Conservation (phyloP, 2,113 vertebrate genomes). For the Solea solea region DNA sequence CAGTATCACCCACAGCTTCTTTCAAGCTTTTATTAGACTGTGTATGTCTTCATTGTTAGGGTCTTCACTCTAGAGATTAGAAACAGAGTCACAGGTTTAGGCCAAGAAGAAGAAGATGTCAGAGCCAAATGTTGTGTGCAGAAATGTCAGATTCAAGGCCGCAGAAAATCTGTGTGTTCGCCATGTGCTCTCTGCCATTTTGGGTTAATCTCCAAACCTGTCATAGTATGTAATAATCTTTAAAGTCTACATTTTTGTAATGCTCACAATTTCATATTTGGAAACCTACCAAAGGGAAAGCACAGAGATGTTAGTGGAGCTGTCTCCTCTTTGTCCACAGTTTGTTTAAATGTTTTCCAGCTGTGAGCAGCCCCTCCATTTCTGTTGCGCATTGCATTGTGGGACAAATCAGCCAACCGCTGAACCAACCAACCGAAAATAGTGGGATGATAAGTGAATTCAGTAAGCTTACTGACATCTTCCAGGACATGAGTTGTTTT, state of each 20-base stretch:
- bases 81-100: slow-evolving; percentile 51
- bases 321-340: slow-evolving; percentile 30
- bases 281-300: not conserved
- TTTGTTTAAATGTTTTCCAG: slow-evolving; percentile 52
- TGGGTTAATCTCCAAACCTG: slow-evolving; percentile 15
- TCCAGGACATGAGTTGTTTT: not conserved
- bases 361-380: slow-evolving; percentile 28
- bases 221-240: not conserved
- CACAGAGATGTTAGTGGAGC: slow-evolving; percentile 16
- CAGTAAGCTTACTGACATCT: not conserved
- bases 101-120: slow-evolving; percentile 32
- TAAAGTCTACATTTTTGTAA: not conserved
- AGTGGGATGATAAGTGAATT: not conserved
- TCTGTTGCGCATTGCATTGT: slow-evolving; percentile 28
- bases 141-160: slow-evolving; percentile 44
- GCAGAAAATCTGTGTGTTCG: slow-evolving; percentile 26
- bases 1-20: slow-evolving; percentile 47
- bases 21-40: slow-evolving; percentile 46
- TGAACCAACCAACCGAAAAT: not conserved
- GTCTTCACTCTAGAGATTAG: slow-evolving; percentile 66
- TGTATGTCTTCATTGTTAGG: slow-evolving; percentile 33
- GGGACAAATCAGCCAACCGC: slow-evolving; percentile 6
- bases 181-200: slow-evolving; percentile 45
- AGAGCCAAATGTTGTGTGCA: slow-evolving; percentile 32
- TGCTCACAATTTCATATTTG: not conserved